Evolutionary conservation across 2,113 vertebrate species (phyloP).

Genomic region (Mellivora capensis): DNA sequence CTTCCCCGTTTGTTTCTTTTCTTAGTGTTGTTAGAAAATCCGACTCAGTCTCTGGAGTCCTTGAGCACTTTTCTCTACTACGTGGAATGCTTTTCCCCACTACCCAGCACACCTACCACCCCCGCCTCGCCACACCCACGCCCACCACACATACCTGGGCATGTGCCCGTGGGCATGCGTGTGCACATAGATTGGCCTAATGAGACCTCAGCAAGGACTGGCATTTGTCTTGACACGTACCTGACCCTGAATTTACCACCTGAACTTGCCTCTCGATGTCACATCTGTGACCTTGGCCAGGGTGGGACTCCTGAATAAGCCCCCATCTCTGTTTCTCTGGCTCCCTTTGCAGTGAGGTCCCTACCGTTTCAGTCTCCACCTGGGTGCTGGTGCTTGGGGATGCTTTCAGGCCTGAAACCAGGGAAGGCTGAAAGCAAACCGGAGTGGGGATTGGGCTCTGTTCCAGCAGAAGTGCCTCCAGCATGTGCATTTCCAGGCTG

Average conservation of each 20-base stretch:
- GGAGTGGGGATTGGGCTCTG: not conserved
- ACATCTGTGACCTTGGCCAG: not conserved
- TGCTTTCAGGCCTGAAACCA: not conserved
- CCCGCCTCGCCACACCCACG: accelerated
- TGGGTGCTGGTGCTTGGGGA: not conserved
- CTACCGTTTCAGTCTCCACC: not conserved
- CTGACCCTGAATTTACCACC: not conserved
- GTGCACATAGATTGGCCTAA: accelerated
- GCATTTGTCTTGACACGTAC: accelerated
- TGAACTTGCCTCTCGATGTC: not conserved
- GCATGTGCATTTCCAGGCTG: accelerated
- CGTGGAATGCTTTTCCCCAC: not conserved
- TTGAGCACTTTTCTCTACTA: not conserved
- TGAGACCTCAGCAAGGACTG: not conserved
- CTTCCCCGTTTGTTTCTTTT: slow-evolving; percentile 6
- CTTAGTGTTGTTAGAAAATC: slow-evolving; percentile 26
- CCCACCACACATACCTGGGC: too few species aligned
- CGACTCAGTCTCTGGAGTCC: not conserved
- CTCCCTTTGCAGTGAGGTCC: not conserved
- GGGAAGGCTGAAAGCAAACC: accelerated
- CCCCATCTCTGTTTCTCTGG: not conserved
- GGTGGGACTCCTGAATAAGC: not conserved
- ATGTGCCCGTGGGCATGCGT: accelerated
- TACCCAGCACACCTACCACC: not conserved
- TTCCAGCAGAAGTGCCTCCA: accelerated